phyloP scores from a whole-genome alignment of 37 sponge, comb jelly and placozoan species.

The Cladorhizidae sp. region DNA sequence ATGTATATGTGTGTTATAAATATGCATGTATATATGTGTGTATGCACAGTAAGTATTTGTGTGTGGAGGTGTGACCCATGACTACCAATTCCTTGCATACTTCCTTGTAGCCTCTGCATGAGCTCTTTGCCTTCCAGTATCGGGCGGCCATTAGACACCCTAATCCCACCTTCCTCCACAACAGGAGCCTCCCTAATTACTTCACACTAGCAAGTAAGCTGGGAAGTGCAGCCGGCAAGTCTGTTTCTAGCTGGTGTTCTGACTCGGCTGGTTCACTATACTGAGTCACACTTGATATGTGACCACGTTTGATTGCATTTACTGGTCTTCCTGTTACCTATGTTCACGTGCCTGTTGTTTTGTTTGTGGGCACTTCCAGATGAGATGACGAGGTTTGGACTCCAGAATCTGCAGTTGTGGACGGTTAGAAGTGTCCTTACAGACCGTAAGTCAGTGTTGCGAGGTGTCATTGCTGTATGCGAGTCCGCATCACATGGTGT shows the following conservation, averaged over 20 bases:
- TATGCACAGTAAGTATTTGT: no score
- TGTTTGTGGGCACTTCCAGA: conserved; percentile 25
- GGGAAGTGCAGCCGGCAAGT: background rate
- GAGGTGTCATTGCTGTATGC: no score
- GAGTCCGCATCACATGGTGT: no score
- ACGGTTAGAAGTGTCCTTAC: conserved; percentile 16
- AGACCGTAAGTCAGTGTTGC: conserved; percentile 30
- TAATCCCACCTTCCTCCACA: conserved; percentile 45
- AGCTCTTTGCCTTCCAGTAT: conserved; percentile 63
- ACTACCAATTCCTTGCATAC: no score
- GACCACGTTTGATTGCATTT: background rate
- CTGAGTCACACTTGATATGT: no score
- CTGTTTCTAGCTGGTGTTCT: no score
- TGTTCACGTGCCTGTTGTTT: background rate
- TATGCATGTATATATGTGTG: no score
- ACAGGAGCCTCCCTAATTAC: conserved; percentile 45
- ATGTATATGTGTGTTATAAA: no score
- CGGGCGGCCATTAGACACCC: conserved; percentile 36
- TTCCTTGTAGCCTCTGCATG: conserved; percentile 26
- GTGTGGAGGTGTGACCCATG: no score
- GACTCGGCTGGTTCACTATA: no score
- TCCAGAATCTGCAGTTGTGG: conserved; percentile 35
- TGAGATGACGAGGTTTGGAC: conserved; percentile 40
- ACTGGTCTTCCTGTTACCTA: background rate
- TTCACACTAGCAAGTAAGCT: conserved; percentile 36